Conservation (phyloP, 2,113 vertebrate genomes). For the Corythornis cristatus region DNA sequence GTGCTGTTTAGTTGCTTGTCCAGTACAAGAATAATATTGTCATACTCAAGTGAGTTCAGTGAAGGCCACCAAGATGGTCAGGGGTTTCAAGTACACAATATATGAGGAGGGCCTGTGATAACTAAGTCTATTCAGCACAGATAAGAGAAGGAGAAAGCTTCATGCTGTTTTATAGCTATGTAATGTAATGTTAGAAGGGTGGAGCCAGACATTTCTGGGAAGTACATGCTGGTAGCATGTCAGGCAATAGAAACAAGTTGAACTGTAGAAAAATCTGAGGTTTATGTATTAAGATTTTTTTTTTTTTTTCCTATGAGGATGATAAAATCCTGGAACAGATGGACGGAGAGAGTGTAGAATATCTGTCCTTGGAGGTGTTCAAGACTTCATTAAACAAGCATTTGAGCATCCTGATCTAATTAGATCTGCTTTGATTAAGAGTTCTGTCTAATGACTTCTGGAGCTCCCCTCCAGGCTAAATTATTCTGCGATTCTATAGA, state of each 20-base stretch:
- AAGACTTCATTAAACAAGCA: not conserved
- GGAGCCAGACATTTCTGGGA: not conserved
- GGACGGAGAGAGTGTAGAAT: not conserved
- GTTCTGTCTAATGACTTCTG: not conserved
- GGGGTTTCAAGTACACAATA: accelerated
- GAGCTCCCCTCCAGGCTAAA: not conserved
- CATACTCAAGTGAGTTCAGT: not conserved
- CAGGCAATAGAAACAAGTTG: not conserved
- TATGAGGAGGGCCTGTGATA: not conserved
- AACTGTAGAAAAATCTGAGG: not conserved
- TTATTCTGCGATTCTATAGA: not conserved
- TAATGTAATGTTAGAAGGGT: not conserved
- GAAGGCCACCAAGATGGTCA: not conserved
- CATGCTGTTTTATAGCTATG: not conserved
- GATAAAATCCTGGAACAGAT: not conserved
- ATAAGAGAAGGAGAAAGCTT: not conserved
- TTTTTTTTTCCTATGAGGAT: not conserved
- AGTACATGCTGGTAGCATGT: not conserved
- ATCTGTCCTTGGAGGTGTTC: not conserved
- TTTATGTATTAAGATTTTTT: not conserved
- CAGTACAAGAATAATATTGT: not conserved
- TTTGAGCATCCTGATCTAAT: not conserved
- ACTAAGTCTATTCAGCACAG: not conserved
- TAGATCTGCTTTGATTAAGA: not conserved
- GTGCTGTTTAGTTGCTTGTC: not conserved